Base-by-base conservation (phyloP, 2,888 invertebrate genomes). In the Spisula subtruncata region DNA sequence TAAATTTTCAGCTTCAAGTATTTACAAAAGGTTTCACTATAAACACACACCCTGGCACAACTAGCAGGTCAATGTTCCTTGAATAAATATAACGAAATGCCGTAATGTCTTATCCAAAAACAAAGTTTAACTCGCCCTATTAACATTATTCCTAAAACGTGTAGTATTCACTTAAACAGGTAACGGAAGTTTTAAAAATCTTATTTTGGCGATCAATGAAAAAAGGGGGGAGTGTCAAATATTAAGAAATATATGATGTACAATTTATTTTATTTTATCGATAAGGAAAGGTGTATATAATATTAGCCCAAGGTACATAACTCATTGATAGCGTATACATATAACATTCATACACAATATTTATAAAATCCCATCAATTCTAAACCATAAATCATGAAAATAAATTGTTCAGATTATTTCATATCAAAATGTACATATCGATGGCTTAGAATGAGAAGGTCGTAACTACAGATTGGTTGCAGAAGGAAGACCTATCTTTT, bases 221-320 rank as follows among this genome's bases (percentile, higher is more conserved):
- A 66, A 66, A 66, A 56, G 5, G 41, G 41, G 12, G 51, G 51
- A 60, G n/a, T 12, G 60, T 66, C n/a, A 66, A 25, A 66, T 66
- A 66, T 25, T 66, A 25, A n/a, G 60, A 66, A n/a, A 66, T 66
- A 66, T n/a, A 66, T 60, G n/a, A 60, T 66, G 25, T 25, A 66
- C 8, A 10, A 4, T 66, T 66, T 66, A 66, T 5, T 66, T 66
- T 66, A 66, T 66, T 10, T 66, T 25, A 66, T 25, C 2, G 60
- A 66, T 66, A 66, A 66, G 25, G 60, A 25, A 25, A 66, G 60
- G n/a, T 25, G 25, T 10, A 66, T 66, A 0, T n/a, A 25, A 25
- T 66, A 25, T 25, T 56, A 66, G 51, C 60, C 41, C 60, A 25
- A 25, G 25, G 60, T 66, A 66, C 60, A 12, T 25, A 5, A 66